Conservation (phyloP, 2,797 vertebrate species). For the Melanotaenia trifasciata region DNA sequence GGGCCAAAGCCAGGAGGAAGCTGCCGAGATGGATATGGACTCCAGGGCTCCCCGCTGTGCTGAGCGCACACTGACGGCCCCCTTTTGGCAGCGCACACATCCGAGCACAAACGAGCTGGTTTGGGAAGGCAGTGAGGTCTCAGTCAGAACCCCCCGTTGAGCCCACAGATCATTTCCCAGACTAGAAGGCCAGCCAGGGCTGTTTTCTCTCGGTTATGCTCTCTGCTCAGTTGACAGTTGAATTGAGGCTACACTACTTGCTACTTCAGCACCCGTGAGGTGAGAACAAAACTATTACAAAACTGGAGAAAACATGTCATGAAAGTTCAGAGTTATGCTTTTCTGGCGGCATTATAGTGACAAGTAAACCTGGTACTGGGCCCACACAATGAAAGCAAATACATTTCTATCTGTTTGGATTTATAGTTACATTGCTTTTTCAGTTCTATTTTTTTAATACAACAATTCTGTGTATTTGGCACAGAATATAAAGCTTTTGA, state of each 20-base stretch:
- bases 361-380: conserved; percentile 32
- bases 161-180: conserved; percentile 84
- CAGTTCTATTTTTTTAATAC: conserved; percentile 1
- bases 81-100: conserved; percentile 82
- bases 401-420: not conserved
- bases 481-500: not conserved
- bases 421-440: not conserved
- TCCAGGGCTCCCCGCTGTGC: conserved; percentile 77
- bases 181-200: conserved; percentile 80
- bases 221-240: conserved; percentile 78
- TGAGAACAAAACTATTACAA: conserved; percentile 77
- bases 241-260: conserved; percentile 63
- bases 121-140: conserved; percentile 82
- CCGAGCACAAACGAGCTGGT: conserved; percentile 81
- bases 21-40: conserved; percentile 84
- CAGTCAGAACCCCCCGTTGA: conserved; percentile 79
- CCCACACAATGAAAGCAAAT: conserved; percentile 13
- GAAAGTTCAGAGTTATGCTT: conserved; percentile 52
- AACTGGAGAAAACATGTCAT: conserved; percentile 68
- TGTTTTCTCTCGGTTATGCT: conserved; percentile 75
- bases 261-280: conserved; percentile 71
- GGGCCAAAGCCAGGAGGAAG: conserved; percentile 83
- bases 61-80: conserved; percentile 79
- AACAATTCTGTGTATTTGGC: not conserved
- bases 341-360: conserved; percentile 21